Percentiles rank a stretch among this genome's conserved stretches.
phyloP scores from a whole-genome alignment of 2,888 invertebrate species.

The Adela reaumurella region DNA sequence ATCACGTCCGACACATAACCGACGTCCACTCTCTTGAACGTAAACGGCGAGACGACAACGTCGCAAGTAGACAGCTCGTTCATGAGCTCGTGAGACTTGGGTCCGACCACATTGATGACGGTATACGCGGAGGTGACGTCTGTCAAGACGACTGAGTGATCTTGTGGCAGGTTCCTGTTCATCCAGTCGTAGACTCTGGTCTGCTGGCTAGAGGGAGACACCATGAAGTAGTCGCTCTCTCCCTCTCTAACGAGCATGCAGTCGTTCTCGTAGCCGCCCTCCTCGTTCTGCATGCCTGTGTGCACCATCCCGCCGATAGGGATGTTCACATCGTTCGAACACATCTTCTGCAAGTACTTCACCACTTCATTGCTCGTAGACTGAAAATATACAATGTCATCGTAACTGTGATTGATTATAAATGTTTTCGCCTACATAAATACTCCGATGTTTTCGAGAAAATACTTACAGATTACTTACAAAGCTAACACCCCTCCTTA shows the following conservation, averaged over 20 bases:
- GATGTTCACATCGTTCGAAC: slow-evolving; percentile 64
- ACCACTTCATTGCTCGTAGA: slow-evolving; percentile 58
- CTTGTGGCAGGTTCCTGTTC: slow-evolving; percentile 56
- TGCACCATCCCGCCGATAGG: slow-evolving; percentile 62
- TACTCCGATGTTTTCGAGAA: too few relatives aligned
- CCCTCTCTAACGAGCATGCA: slow-evolving; percentile 64
- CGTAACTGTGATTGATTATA: too few relatives aligned
- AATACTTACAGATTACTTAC: too few relatives aligned
- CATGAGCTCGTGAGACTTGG: slow-evolving; percentile 61
- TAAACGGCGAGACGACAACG: slow-evolving; percentile 59
- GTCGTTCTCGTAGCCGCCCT: slow-evolving; percentile 70
- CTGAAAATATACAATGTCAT: slow-evolving; percentile 26
- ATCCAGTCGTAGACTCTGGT: slow-evolving; percentile 70
- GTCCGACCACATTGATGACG: slow-evolving; percentile 67
- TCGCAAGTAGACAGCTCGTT: slow-evolving; percentile 62
- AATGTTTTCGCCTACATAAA: too few relatives aligned
- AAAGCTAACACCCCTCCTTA: too few relatives aligned
- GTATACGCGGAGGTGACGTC: slow-evolving; percentile 73
- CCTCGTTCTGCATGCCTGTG: slow-evolving; percentile 68
- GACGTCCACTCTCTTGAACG: slow-evolving; percentile 64
- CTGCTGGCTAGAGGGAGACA: slow-evolving; percentile 76
- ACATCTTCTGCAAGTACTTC: slow-evolving; percentile 60
- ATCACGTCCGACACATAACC: slow-evolving; percentile 67
- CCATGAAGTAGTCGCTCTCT: slow-evolving; percentile 68
- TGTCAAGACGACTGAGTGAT: slow-evolving; percentile 58